Base-by-base conservation (phyloP, 1,140 invertebrate species). In the Anadara kagoshimensis region DNA sequence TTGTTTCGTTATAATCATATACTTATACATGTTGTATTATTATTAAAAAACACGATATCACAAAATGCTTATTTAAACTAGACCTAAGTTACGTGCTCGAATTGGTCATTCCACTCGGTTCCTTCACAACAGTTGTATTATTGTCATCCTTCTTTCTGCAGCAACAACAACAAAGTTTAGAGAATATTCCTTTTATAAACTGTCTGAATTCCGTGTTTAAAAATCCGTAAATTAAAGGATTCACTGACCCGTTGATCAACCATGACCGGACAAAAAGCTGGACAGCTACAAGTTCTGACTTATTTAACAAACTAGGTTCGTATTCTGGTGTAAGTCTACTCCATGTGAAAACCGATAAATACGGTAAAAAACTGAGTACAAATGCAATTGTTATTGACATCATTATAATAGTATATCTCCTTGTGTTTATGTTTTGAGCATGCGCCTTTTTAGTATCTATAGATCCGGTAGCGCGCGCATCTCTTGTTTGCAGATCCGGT, bases 151-250 rank as follows among this genome's bases (percentile, higher is more conserved):
- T 53, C 14, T 51, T 64, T 12, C 51, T 47, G 16, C 62, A 64
- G 24, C 45, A 64, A 36, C 22, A 51, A n/a, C 62, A 64, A 7
- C 64, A 67, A 24, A 29, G 24, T 44, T 57, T 56, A 11, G 22
- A 29, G 49, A 41, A 69, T n/a, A 69, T n/a, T 22, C 20, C 44
- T 49, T 56, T 61, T 3, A 73, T n/a, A 53, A 73, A 73, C 5
- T 54, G 47, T 41, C 70, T 62, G 43, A 81, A 81, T 49, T 77
- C 77, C 20, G 76, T 67, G 51, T 81, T 81, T 16, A 78, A 70
- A 59, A 81, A 78, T 59, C 79, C 79, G 56, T 81, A 81, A 20
- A 72, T 69, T 5, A 81, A 43, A 0, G 79, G 79, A 63, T 81
- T 81, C 8, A 74, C 59, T 0, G 79, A 71, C 61, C 76, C 77